Base-by-base conservation (phyloP, 2,113 vertebrate species). In the Calyptomena viridis region DNA sequence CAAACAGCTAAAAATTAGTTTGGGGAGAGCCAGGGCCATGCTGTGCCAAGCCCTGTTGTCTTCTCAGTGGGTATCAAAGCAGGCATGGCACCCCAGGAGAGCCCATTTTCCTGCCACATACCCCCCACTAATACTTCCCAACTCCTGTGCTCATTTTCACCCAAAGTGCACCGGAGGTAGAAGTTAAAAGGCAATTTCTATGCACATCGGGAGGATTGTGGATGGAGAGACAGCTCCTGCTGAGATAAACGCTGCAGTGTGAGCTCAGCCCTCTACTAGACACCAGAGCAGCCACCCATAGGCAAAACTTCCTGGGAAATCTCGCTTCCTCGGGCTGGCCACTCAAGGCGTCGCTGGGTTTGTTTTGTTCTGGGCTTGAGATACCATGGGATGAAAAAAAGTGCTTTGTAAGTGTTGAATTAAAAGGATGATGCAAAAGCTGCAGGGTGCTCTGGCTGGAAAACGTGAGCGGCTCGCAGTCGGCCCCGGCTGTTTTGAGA, bases 141-240 rank as follows among this genome's bases (percentile, higher is more conserved):
- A 30, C 60, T 71, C 91, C 83, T 4, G 39, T 22, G 59, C 92
- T 95, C 76, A 84, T 96, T 94, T 94, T 80, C 77, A 89, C 80
- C 90, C 89, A 67, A 92, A 93, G 71, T 86, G 49, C 76, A 35
- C 22, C 60, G 63, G 69, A 81, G 76, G 30, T 73, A 55, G 80
- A 90, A 97, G 76, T 90, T 91, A 87, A 94, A 90, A 90, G 89
- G 83, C 80, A 84, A 44, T 96, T 96, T 94, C 94, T 93, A 64
- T 78, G 84, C 24, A 0, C 37, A 5, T 66, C 64, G 52, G 71
- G 77, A 76, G 79, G 84, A 81, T 6, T 66, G 89, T 56, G 14
- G 49, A 42, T 49, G 47, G 93, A 89, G 67, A 84, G 60, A 33
- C 44, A 59, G 35, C 46, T 92, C 94, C 91, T 44, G 80, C 95